phyloP scores from a whole-genome alignment of 2,888 invertebrate species.

The Standfussiana lucernea region DNA sequence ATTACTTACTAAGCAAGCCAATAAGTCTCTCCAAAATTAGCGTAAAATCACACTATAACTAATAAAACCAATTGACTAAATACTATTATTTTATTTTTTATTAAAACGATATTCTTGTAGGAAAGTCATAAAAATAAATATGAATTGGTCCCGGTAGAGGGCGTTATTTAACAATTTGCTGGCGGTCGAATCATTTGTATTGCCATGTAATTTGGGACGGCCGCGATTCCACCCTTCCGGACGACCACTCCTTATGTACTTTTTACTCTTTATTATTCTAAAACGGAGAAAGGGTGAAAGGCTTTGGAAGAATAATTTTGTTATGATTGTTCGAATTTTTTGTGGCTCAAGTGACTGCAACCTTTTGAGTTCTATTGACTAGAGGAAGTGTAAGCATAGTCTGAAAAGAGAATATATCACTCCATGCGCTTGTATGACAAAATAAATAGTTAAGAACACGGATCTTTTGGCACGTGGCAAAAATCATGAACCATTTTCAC shows the following conservation, averaged over 20 bases:
- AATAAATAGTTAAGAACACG: not conserved
- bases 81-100: constrained; percentile 59
- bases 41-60: constrained; percentile 9
- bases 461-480: not conserved
- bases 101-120: constrained; percentile 55
- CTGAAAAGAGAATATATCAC: not conserved
- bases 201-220: constrained; percentile 62
- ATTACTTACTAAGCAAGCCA: not conserved
- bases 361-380: not conserved
- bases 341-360: not conserved
- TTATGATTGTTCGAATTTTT: constrained; percentile 21
- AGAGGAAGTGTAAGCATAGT: not conserved
- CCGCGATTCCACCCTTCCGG: constrained; percentile 65
- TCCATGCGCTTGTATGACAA: not conserved
- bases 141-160: constrained; percentile 58
- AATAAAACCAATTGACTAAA: constrained; percentile 41
- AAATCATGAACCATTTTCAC: not conserved
- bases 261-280: constrained; percentile 58
- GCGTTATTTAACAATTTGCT: constrained; percentile 63
- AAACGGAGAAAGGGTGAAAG: constrained; percentile 48
- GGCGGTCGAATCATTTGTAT: constrained; percentile 62
- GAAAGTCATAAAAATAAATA: constrained; percentile 61
- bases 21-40: not conserved
- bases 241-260: constrained; percentile 44
- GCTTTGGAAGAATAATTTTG: constrained; percentile 29